Conservation (phyloP, 2,888 invertebrate species). For the Busseola fusca region DNA sequence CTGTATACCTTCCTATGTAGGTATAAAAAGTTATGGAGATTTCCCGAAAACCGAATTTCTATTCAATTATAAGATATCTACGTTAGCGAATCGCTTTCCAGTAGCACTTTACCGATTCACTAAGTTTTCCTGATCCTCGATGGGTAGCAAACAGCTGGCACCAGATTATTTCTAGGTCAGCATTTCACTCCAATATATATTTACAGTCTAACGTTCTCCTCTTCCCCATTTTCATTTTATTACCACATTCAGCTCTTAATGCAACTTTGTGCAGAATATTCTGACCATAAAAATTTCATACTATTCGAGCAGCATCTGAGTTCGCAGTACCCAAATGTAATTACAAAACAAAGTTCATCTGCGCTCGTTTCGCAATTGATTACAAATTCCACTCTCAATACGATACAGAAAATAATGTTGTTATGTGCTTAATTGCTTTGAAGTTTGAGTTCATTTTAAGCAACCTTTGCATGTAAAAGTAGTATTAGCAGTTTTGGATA, state of each 20-base stretch:
- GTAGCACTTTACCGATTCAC: constrained; percentile 6
- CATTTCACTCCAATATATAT: constrained; percentile 5
- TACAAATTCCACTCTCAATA: constrained; percentile 24
- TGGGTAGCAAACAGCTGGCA: not conserved
- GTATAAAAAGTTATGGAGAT: not conserved
- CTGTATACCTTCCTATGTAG: too few relatives aligned
- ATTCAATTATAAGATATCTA: not conserved
- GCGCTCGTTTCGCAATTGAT: constrained; percentile 34
- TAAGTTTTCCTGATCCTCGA: not conserved
- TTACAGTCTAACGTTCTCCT: not conserved
- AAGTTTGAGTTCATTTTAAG: constrained; percentile 3
- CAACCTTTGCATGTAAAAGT: not conserved
- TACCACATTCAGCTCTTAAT: not conserved
- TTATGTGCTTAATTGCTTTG: constrained; percentile 20
- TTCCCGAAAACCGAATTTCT: not conserved
- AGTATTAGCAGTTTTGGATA: constrained; percentile 2
- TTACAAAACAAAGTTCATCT: constrained; percentile 18
- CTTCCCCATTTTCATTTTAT: constrained; percentile 10
- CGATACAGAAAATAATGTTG: constrained; percentile 29
- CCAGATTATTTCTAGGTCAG: constrained; percentile 20
- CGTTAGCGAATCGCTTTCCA: not conserved
- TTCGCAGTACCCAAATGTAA: constrained; percentile 4
- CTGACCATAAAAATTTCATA: not conserved
- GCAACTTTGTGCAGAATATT: constrained; percentile 8
- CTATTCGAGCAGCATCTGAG: not conserved